phyloP scores from a whole-genome alignment of 2,113 vertebrate genomes.

The Petroica traversi region DNA sequence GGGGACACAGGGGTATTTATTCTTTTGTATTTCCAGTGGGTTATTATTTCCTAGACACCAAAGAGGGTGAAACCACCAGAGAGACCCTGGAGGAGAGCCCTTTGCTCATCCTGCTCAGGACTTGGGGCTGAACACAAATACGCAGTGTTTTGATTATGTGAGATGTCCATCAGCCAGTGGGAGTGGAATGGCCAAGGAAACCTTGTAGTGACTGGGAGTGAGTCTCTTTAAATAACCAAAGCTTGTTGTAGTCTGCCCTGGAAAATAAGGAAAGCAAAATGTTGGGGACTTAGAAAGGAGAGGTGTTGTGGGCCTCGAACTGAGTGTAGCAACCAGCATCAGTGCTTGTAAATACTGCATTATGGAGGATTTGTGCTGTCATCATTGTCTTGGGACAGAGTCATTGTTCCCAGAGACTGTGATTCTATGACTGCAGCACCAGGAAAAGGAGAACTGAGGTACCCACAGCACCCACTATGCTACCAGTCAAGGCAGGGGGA shows the following conservation, averaged over 20 bases:
- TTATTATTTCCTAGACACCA: background rate
- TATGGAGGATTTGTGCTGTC: background rate
- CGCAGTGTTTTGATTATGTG: background rate
- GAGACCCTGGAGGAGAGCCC: background rate
- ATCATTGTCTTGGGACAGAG: background rate
- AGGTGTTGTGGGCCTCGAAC: background rate
- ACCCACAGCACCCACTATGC: background rate
- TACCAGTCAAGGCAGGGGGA: background rate
- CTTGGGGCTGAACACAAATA: background rate
- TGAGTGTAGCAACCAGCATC: background rate
- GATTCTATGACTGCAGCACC: background rate
- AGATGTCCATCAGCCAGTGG: background rate
- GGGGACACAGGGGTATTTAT: background rate
- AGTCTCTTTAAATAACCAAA: background rate
- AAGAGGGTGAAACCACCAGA: background rate
- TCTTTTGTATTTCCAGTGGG: background rate
- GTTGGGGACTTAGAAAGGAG: background rate
- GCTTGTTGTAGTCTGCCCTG: background rate
- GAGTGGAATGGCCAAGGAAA: background rate
- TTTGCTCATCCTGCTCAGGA: background rate
- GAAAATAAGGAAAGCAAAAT: background rate
- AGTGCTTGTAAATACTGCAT: background rate
- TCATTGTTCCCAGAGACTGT: background rate
- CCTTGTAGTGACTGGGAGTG: background rate
- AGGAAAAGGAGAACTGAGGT: background rate